Percentiles rank a stretch among this genome's conserved stretches.
Evolutionary conservation across 2,113 vertebrate genomes (phyloP).

Genomic region (Edolisoma coerulescens): DNA sequence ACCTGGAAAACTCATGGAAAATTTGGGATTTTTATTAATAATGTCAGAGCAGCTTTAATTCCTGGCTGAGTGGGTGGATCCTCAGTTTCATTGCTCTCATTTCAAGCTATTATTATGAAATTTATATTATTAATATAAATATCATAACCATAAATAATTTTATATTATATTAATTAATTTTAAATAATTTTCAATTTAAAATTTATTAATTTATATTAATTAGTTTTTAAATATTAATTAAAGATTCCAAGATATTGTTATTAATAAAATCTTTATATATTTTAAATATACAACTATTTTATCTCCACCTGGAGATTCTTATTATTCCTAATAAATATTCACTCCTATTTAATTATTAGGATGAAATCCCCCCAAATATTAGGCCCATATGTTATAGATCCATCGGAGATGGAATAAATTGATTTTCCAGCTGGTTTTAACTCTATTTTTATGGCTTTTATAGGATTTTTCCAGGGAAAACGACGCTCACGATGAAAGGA

Average conservation of each 20-base stretch:
- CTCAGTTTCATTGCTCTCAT: neutral
- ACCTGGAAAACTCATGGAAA: neutral
- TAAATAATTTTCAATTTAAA: too few relatives aligned
- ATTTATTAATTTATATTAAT: too few relatives aligned
- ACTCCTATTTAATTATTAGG: neutral
- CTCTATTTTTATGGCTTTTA: neutral
- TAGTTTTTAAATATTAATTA: too few relatives aligned
- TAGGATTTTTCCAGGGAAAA: neutral
- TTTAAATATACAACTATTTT: neutral
- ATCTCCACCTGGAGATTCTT: neutral
- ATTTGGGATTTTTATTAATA: neutral
- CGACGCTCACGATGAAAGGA: neutral
- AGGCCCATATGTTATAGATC: accelerated
- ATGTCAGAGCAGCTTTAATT: neutral
- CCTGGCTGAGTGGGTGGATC: neutral
- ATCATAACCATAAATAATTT: too few relatives aligned
- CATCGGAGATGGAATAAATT: neutral
- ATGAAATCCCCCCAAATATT: neutral
- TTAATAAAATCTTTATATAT: neutral
- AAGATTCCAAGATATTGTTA: too few relatives aligned
- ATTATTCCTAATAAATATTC: neutral
- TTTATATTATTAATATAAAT: too few relatives aligned
- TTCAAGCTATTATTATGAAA: neutral
- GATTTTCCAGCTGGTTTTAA: neutral
- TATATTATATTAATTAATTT: too few relatives aligned